Evolutionary conservation across 2,797 vertebrate species (phyloP), one percentile per base, ranked within the genome.

Genomic region (Neoniphon sammara): DNA sequence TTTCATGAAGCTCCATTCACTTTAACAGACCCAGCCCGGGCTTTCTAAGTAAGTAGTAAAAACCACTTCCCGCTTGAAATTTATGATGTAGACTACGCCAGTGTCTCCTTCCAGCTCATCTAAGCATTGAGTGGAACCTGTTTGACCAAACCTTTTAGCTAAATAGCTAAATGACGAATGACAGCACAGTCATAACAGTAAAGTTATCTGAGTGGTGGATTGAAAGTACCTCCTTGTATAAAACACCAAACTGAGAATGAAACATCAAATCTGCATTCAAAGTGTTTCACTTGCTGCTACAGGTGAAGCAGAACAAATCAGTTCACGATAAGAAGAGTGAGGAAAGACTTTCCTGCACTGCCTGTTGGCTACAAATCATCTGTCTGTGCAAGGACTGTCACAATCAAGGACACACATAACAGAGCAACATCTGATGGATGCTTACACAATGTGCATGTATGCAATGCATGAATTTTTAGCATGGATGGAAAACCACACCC

Each of bases 241-340:
- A 46, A 5, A 2, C 18, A 25, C 18, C 25, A 52, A 14, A 44
- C 55, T 12, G 46, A 46, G 27, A 58, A 15, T 1, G 31, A 69
- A 66, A 69, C 52, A 64, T 57, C 18, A 74, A 72, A 60, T 66
- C 34, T 61, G 58, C 77, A 69, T 86, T 78, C 75, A 78, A 23
- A 11, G 56, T 50, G 42, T 0, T 21, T 57, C 47, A 25, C 73
- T 68, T 2, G 30, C 76, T 42, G 61, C 64, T 55, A 1, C 56
- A 10, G 67, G 30, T 4, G 8, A 64, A 63, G 74, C 65, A 65
- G 73, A 85, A 83, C 73, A 60, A 85, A 81, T 75, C 62, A 70
- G 55, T 54, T 75, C 56, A 53, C 21, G 39, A 68, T 60, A 2
- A 10, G 11, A 23, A 69, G 36, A 62, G 25, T 21, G 7, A 34